Base-by-base conservation (phyloP, 2,797 vertebrate species). In the Nyctalus aviator region DNA sequence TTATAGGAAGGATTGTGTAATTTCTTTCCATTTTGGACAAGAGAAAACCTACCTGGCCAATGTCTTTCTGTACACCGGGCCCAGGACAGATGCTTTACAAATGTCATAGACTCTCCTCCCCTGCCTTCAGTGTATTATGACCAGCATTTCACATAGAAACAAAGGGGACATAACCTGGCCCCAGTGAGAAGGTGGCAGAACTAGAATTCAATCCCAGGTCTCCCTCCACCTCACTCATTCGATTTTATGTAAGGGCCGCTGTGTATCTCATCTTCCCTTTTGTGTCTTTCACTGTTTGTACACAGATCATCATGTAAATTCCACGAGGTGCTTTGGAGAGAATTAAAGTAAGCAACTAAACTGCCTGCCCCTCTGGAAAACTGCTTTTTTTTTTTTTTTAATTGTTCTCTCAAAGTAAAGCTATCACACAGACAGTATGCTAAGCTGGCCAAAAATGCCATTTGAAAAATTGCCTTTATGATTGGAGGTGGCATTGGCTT, bases 401-500 rank as follows among this genome's bases (percentile, higher is more conserved):
- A 8, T 71, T 94, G 59, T 69, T 95, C 76, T 84, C 44, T 55
- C 82, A 57, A 68, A 94, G 94, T 18, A 64, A 93, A 73, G 64
- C 68, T 87, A 41, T 86, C 95, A 75, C 20, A 18, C 5, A 75
- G 88, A 72, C 71, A 37, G 83, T 92, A 6, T 92, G 82, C 96
- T 96, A 93, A 95, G 78, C 83, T 95, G 85, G 76, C 96, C 78
- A 88, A 48, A 94, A 89, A 44, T 68, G 78, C 92, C 44, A 46
- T 84, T 32, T 96, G 95, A 97, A 82, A 94, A 95, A 95, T 95
- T 83, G 76, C 55, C 83, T 84, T 23, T 53, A 82, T 95, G 93
- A 95, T 76, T 53, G 96, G 82, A 85, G 12, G 37, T 46, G 23
- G 8, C 91, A 50, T 30, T 5, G 18, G 48, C 87, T 95, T 95